phyloP scores from a whole-genome alignment of 1,140 invertebrate genomes.

The Triops longicaudatus region DNA sequence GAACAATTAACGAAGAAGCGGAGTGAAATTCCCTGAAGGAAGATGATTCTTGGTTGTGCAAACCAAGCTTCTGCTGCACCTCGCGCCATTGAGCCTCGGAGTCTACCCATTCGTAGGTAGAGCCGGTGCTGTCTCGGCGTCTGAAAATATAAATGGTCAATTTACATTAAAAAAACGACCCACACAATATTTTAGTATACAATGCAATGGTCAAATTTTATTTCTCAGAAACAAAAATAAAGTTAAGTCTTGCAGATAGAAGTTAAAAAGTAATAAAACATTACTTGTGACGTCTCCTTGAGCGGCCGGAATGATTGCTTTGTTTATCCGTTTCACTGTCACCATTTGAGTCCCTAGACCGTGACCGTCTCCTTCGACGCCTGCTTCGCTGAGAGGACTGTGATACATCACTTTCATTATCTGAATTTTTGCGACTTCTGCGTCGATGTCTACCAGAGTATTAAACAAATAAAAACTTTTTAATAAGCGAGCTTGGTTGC shows the following conservation, averaged over 20 bases:
- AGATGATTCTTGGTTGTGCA: slow-evolving; percentile 44
- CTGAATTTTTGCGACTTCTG: slow-evolving; percentile 65
- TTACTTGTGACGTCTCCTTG: slow-evolving; percentile 25
- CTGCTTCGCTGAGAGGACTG: slow-evolving; percentile 62
- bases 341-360: slow-evolving; percentile 52
- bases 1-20: slow-evolving; percentile 36
- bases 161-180: neutral
- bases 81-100: slow-evolving; percentile 79
- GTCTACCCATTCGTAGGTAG: slow-evolving; percentile 61
- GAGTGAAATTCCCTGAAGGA: slow-evolving; percentile 24
- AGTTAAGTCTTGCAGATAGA: too few relatives aligned
- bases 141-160: slow-evolving; percentile 28
- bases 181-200: too few relatives aligned
- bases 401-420: slow-evolving; percentile 80
- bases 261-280: neutral
- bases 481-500: neutral
- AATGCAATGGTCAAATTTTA: too few relatives aligned
- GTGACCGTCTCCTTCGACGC: slow-evolving; percentile 45
- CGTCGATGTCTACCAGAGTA: slow-evolving; percentile 55
- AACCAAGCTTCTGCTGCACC: slow-evolving; percentile 61
- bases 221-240: too few relatives aligned
- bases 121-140: slow-evolving; percentile 32
- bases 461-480: neutral
- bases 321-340: slow-evolving; percentile 42
- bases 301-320: slow-evolving; percentile 20